These are phyloP conservation scores for Epinephelus fuscoguttatus DNA, from an alignment of 2,113 vertebrate genomes.

Conservation along the genomic window DNA sequence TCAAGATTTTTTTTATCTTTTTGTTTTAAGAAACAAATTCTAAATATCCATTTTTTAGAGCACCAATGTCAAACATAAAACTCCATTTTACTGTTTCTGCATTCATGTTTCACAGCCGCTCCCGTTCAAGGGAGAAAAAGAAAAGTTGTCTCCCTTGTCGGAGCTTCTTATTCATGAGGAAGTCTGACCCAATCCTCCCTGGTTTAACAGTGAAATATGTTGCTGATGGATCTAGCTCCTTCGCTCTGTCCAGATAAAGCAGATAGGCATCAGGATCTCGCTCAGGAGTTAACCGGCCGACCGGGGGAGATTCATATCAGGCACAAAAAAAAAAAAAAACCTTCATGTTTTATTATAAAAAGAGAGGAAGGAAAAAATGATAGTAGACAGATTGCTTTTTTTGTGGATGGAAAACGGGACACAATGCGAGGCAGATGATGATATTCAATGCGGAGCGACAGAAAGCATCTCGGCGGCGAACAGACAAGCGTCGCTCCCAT, in stretches of 20 bases:
- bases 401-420: slow-evolving; percentile 35
- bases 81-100: not conserved
- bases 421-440: slow-evolving; percentile 60
- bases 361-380: slow-evolving; percentile 38
- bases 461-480: slow-evolving; percentile 34
- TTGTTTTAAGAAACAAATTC: not conserved
- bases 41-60: not conserved
- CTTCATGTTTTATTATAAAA: slow-evolving; percentile 69
- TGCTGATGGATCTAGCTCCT: slow-evolving; percentile 64
- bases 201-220: slow-evolving; percentile 66
- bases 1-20: not conserved
- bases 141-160: slow-evolving; percentile 1
- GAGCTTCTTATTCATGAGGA: slow-evolving; percentile 70
- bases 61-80: not conserved
- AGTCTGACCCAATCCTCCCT: slow-evolving; percentile 55
- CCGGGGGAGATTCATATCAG: slow-evolving; percentile 63
- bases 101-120: slow-evolving; percentile 11
- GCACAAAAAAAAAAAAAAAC: slow-evolving; percentile 17
- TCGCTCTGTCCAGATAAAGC: slow-evolving; percentile 68
- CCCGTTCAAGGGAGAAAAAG: not conserved
- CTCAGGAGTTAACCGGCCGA: slow-evolving; percentile 57
- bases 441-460: slow-evolving; percentile 55
- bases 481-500: slow-evolving; percentile 62
- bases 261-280: slow-evolving; percentile 64
- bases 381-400: slow-evolving; percentile 74